Base-by-base conservation (phyloP, 2,888 invertebrate species). In the Rotaria macrura region DNA sequence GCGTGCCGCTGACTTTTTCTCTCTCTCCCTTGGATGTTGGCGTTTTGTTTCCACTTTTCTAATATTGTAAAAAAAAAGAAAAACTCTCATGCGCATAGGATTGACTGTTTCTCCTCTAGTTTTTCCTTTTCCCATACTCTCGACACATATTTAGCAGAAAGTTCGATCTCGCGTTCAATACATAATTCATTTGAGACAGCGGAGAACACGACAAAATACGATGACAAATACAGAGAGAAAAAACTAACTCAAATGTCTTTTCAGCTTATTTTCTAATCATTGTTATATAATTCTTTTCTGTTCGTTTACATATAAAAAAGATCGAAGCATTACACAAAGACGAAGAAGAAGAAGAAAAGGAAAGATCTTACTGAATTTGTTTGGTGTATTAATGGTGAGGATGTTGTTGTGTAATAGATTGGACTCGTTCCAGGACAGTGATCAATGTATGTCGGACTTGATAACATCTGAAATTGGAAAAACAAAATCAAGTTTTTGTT, bases 391-490 rank as follows among this genome's bases (percentile, higher is more conserved):
- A 20, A 65, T 65, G 65, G 12, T 5, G 65, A 34, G 12, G 12
- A 17, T 20, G 12, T 65, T 17, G 65, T 20, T 29, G 65, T 34
- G 20, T 65, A 65, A 20, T 65, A 65, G 7, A 65, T 65, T 20
- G 65, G 65, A 65, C 65, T 65, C 2, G 65, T 34, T 29, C 34
- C 65, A 20, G 65, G 79, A n/a, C 79, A 25, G 43, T 79, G 79
- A 79, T 79, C 79, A n/a, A 79, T 79, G 43, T 79, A 79, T 12
- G 40, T 40, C 14, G 79, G 79, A 79, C 79, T 79, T 40, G 79
- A 79, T 43, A 79, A 79, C 79, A 79, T 79, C 65, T 65, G 34
- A 6, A 79, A 43, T n/a, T 9, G 43, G 74, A 43, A 40, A n/a
- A 79, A 79, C 34, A 65, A 65, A 65, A 14, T 2, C 1, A 54